Base-by-base conservation (phyloP, 2,797 vertebrate species). In the Pseudochirops cupreus region DNA sequence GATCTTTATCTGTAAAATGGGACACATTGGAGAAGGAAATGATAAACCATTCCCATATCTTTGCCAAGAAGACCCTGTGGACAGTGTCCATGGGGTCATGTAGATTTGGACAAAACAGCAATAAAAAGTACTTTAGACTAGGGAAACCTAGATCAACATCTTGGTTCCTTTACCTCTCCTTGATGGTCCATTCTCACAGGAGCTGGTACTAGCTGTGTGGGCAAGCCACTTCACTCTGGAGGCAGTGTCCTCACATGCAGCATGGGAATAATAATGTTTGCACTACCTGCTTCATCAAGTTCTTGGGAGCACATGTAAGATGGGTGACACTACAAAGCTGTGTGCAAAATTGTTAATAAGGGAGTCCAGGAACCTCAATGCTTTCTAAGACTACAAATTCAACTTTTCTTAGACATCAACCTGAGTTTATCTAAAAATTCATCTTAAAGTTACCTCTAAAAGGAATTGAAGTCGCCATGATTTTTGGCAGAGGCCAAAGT, bases 371-470 rank as follows among this genome's bases (percentile, higher is more conserved):
- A 11, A 87, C 46, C 74, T 87, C 95, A 90, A 92, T 10, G 55
- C 57, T 52, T 92, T 74, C 92, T 93, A 54, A 46, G n/a, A 91
- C 92, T 91, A 9, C 57, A 91, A 54, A 94, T n/a, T 59, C 9
- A 24, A 56, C 59, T 95, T 95, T 89, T 93, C 95, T 74, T 87
- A 93, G 92, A 91, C 62, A 96, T 91, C 56, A 54, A 82, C 12
- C 33, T 39, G 54, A 53, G 59, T 93, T 93, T 92, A 95, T 94
- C 94, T 93, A 74, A 93, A 90, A 93, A n/a, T 91, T 26, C 95
- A 92, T 93, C 96, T 96, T 59, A 55, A 93, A 91, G 92, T 67
- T 82, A 56, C 21, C 87, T 91, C 67, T 57, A 56, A 16, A 87
- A 90, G 62, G 92, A 74, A 56, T 50, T 59, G 87, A 92, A 55